phyloP scores from a whole-genome alignment of 2,113 vertebrate genomes.

The Istiophorus platypterus region DNA sequence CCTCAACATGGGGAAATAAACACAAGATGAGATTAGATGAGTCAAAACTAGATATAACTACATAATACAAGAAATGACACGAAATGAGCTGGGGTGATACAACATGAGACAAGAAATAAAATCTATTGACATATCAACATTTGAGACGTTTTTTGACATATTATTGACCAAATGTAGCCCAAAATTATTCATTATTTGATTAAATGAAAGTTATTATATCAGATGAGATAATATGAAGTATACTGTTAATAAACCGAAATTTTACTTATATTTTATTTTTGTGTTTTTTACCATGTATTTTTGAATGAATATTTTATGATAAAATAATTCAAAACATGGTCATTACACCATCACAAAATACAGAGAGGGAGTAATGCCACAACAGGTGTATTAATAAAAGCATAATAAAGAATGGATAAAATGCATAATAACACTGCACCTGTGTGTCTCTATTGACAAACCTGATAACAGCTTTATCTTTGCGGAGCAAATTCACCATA shows the following conservation, averaged over 20 bases:
- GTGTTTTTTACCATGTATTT: background rate
- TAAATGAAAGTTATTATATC: background rate
- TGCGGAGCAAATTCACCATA: background rate
- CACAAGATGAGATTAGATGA: too few relatives aligned
- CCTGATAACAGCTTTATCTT: background rate
- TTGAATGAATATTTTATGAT: background rate
- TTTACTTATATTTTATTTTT: background rate
- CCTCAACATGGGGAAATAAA: too few relatives aligned
- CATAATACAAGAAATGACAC: too few relatives aligned
- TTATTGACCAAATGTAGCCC: too few relatives aligned
- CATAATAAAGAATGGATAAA: background rate
- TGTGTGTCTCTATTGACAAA: background rate
- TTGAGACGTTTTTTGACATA: too few relatives aligned
- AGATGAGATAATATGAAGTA: background rate
- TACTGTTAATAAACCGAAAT: background rate
- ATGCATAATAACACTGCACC: background rate
- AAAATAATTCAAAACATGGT: background rate
- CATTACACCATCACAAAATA: background rate
- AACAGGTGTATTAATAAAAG: background rate
- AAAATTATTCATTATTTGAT: too few relatives aligned
- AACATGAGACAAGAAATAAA: too few relatives aligned
- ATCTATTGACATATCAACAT: too few relatives aligned
- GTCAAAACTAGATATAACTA: too few relatives aligned
- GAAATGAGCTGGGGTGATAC: too few relatives aligned
- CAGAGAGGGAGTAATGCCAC: background rate